These are phyloP conservation scores for Dendrolimus kikuchii DNA, from an alignment of 1,140 invertebrate genomes.

Conservation along the genomic window DNA sequence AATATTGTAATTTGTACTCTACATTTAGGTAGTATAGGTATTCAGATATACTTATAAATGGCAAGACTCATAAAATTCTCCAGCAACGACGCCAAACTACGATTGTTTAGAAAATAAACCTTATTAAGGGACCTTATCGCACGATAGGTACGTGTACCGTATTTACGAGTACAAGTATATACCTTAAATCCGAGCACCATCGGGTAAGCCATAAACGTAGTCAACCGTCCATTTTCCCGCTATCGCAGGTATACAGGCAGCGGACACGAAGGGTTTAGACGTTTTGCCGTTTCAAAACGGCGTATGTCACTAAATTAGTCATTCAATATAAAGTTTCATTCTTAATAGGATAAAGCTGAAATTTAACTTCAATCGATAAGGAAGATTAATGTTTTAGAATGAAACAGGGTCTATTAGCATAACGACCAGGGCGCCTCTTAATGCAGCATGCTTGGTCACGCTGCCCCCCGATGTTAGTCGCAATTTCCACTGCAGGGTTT, in stretches of 20 bases:
- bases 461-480: conserved; percentile 56
- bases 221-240: conserved; percentile 66
- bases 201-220: conserved; percentile 63
- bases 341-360: conserved; percentile 10
- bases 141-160: conserved; percentile 29
- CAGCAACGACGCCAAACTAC: conserved; percentile 17
- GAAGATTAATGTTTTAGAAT: conserved; percentile 2
- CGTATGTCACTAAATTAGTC: background rate
- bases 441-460: conserved; percentile 68
- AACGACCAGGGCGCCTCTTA: conserved; percentile 63
- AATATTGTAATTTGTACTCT: no score
- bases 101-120: conserved; percentile 40
- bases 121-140: conserved; percentile 46
- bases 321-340: background rate
- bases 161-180: conserved; percentile 44
- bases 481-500: conserved; percentile 55
- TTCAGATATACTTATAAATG: conserved; percentile 4
- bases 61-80: conserved; percentile 16
- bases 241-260: conserved; percentile 52
- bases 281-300: background rate
- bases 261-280: conserved; percentile 49
- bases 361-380: conserved; percentile 6
- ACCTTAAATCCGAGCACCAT: conserved; percentile 51
- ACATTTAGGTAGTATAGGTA: no score
- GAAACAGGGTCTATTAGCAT: conserved; percentile 48